Evolutionary conservation across 2,888 invertebrate species (phyloP).

Genomic region (Ischnura elegans): DNA sequence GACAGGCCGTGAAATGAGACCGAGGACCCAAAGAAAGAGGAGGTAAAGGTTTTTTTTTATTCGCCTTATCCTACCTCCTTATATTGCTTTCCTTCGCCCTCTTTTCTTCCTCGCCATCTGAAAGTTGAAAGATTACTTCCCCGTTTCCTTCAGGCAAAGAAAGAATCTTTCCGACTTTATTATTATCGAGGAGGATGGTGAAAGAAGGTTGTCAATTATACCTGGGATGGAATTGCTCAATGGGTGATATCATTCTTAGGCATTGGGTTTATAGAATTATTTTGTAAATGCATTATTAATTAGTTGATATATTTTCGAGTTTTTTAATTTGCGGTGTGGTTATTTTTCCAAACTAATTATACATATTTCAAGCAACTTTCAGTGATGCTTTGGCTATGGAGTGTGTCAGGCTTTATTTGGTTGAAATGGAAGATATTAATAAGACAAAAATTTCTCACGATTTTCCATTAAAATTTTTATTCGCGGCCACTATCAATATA

Average conservation of each 20-base stretch:
- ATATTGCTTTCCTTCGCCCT: background rate
- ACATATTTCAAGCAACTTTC: too few relatives aligned
- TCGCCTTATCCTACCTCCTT: background rate
- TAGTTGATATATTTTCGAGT: too few relatives aligned
- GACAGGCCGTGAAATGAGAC: slow-evolving; percentile 41
- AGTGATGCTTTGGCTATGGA: too few relatives aligned
- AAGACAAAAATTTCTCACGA: too few relatives aligned
- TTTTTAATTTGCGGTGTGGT: too few relatives aligned
- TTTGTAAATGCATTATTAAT: background rate
- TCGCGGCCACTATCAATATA: too few relatives aligned
- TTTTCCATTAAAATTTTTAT: too few relatives aligned
- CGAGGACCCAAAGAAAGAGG: background rate
- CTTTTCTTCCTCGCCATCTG: background rate
- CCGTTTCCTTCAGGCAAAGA: background rate
- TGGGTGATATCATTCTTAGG: background rate
- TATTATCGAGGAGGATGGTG: background rate
- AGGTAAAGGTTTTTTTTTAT: background rate
- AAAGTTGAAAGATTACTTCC: slow-evolving; percentile 34
- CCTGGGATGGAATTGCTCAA: background rate
- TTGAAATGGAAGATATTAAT: too few relatives aligned
- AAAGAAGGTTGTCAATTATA: too few relatives aligned
- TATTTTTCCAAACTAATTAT: too few relatives aligned
- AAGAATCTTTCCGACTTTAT: slow-evolving; percentile 30
- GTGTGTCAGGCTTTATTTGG: too few relatives aligned
- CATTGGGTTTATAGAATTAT: background rate